These are phyloP conservation scores for Typhlomys cinereus DNA, from an alignment of 2,113 vertebrate species.

Conservation along the genomic window DNA sequence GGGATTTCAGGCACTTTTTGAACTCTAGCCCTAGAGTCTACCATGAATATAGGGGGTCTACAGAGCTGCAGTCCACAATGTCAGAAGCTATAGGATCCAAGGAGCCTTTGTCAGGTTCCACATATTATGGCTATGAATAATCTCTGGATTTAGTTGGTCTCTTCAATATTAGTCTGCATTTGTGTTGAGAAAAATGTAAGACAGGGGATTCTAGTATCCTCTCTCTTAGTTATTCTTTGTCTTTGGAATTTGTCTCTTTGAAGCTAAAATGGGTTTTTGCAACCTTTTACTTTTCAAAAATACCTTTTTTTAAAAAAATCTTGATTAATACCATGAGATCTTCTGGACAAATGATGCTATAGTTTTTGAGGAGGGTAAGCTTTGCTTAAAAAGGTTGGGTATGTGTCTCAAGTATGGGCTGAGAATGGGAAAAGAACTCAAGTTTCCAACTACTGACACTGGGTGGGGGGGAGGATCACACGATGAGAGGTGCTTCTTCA, in stretches of 20 bases:
- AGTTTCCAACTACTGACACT: not conserved
- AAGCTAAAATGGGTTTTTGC: not conserved
- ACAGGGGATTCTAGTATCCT: not conserved
- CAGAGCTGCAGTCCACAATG: no score
- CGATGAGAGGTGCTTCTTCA: not conserved
- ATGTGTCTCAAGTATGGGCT: not conserved
- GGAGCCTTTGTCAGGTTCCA: not conserved
- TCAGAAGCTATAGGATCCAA: not conserved
- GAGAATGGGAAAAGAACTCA: not conserved
- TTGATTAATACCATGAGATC: not conserved
- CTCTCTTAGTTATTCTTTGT: not conserved
- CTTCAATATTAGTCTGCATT: not conserved
- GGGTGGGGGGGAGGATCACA: not conserved
- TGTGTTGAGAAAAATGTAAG: not conserved
- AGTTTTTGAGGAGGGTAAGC: not conserved
- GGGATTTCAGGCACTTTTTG: not conserved
- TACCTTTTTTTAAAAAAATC: not conserved
- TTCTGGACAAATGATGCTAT: not conserved
- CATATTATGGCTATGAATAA: not conserved
- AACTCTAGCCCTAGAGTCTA: not conserved
- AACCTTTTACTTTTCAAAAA: not conserved
- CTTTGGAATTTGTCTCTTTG: not conserved
- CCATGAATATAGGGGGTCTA: not conserved
- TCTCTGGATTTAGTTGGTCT: not conserved
- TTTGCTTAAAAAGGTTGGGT: not conserved